Evolutionary conservation across 2,113 vertebrate species (phyloP).

Genomic region (Bucco capensis): DNA sequence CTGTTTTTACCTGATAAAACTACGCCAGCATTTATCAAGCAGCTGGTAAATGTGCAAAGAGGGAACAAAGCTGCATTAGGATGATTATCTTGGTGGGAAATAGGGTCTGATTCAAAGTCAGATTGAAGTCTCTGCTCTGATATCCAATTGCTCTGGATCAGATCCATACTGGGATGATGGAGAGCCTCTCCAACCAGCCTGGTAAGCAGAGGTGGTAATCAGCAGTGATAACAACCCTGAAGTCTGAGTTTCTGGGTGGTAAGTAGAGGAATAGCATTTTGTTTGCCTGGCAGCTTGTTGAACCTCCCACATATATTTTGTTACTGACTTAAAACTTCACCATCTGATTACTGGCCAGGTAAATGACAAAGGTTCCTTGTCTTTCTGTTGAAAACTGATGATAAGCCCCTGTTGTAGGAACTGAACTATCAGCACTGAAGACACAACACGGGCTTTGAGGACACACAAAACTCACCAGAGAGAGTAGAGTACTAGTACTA

Average conservation of each 20-base stretch:
- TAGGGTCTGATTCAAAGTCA: not conserved
- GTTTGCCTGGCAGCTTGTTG: not conserved
- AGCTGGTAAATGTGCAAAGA: not conserved
- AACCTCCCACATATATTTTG: not conserved
- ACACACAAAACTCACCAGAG: not conserved
- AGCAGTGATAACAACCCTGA: not conserved
- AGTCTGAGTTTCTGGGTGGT: not conserved
- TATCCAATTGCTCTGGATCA: not conserved
- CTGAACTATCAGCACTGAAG: not conserved
- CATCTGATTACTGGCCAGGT: not conserved
- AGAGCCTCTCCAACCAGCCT: not conserved
- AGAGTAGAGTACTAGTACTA: not conserved
- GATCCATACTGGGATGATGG: not conserved
- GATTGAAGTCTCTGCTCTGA: not conserved
- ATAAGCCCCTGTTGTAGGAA: not conserved
- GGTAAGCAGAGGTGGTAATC: not conserved
- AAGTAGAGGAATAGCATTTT: not conserved
- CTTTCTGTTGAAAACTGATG: not conserved
- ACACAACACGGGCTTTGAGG: not conserved
- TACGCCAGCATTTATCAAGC: not conserved
- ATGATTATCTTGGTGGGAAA: not conserved
- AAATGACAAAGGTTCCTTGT: not conserved
- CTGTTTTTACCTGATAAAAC: not conserved
- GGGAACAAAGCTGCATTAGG: not conserved
- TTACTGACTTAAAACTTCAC: not conserved